phyloP scores from a whole-genome alignment of 2,113 vertebrate species.

The Coracopsis vasa region DNA sequence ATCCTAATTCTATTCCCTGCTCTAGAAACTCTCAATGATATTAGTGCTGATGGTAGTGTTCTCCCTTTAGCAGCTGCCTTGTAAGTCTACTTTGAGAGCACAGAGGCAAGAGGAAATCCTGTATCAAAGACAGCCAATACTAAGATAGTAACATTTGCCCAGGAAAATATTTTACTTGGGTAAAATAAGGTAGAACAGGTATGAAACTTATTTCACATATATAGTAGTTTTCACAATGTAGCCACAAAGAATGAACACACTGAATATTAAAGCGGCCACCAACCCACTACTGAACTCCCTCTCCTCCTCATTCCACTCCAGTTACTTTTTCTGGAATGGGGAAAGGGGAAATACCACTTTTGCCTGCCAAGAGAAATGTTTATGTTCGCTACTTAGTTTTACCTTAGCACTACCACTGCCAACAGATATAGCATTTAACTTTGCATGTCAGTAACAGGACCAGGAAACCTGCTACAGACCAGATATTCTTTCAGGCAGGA shows the following conservation, averaged over 20 bases:
- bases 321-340: neutral
- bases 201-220: neutral
- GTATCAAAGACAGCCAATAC: neutral
- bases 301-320: neutral
- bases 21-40: neutral
- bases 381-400: neutral
- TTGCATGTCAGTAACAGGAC: neutral
- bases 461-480: neutral
- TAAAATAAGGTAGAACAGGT: neutral
- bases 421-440: neutral
- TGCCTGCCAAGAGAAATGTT: neutral
- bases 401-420: neutral
- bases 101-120: neutral
- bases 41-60: neutral
- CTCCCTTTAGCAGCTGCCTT: constrained; percentile 17
- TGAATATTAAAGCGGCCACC: neutral
- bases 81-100: neutral
- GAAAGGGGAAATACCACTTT: neutral
- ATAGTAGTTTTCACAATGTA: neutral
- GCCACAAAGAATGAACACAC: neutral
- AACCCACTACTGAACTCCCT: neutral
- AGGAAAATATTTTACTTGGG: neutral
- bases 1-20: neutral
- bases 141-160: neutral
- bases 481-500: neutral